Base-by-base conservation (phyloP, 2,888 invertebrate species). In the Cryptocephalus moraei region DNA sequence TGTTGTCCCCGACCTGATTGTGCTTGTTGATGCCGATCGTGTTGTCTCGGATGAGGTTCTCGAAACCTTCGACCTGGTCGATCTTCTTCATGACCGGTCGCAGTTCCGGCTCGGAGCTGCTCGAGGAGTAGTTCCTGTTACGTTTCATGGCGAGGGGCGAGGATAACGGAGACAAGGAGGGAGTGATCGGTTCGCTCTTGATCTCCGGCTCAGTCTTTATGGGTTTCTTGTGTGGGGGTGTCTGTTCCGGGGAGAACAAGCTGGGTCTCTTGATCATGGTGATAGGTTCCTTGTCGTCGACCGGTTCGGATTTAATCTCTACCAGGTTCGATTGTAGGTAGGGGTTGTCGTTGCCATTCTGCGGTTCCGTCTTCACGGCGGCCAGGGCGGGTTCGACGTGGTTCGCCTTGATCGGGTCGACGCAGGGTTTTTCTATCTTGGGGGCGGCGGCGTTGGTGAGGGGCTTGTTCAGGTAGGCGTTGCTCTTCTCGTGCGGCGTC, bases 181-280 rank as follows among this genome's bases (percentile, higher is more conserved):
- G 44, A 34, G 42, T 34, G 10, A 40, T 41, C 8, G 46, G 13
- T 32, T 49, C 45, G 10, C 43, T 45, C 38, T 41, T 51, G 13
- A 32, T 46, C n/a, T 44, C 42, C 32, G 48, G 46, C 56, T 73
- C 72, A 70, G 73, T 72, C 49, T 75, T 52, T 4, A 74, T 73
- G 48, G 72, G 57, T 39, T 47, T 43, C 36, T 43, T 49, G 36
- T 45, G 52, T 11, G 52, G 64, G 6, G 79, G 76, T 0, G 76
- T 73, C 50, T 79, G 80, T 51, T 82, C 82, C 0, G 83, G 82
- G 3, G 82, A 82, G 64, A 83, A 83, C 33, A 83, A 62, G 10
- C 83, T 82, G 0, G 77, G 78, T 2, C 77, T 75, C 42, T 78
- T 70, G 13, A 76, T 75, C n/a, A 56, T 51, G 11, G 54, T 40